Evolutionary conservation across 2,888 invertebrate genomes (phyloP), one percentile per base, ranked within the genome.

Genomic region (Lycophotia porphyrea): DNA sequence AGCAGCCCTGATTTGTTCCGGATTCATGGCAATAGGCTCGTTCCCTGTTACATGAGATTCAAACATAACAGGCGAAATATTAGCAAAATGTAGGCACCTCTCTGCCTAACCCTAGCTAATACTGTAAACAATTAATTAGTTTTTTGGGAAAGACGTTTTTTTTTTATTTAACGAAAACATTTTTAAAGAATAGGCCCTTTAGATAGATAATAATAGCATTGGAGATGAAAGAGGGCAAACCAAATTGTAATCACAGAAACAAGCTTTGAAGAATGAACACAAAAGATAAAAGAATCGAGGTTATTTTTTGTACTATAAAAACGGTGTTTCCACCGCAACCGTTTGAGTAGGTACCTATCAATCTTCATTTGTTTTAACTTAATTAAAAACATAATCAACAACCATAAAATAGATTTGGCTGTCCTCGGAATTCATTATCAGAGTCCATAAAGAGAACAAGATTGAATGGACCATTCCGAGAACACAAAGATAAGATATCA

Each of bases 381-480:
- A 71, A 27, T 77, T 63, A 58, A 44, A 81, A 76, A 39, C 34
- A 49, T 27, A 66, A 74, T 74, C 66, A 75, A 74, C 49, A 72
- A 39, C 42, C 13, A 74, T 74, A 52, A 70, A 55, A 73, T 74
- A 69, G 60, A 84, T 84, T 82, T 65, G 66, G 47, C 36, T 60
- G 11, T 88, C 80, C 84, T 36, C 34, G 36, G 85, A 81, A 88
- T 79, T 71, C 71, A 73, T 81, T 81, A 85, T 80, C 78, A 74
- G 47, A 39, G 67, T 78, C 78, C 84, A 84, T 87, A 85, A 82
- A 24, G 73, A 76, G 80, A 82, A 86, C 76, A 85, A 87, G 76
- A 87, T 83, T 87, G 80, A 83, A 87, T 83, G 81, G 75, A 61
- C 31, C 64, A 31, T 86, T 87, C 85, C 65, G 60, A 83, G 87